Conservation (phyloP, 2,888 invertebrate genomes). For the Caenorhabditis auriculariae region DNA sequence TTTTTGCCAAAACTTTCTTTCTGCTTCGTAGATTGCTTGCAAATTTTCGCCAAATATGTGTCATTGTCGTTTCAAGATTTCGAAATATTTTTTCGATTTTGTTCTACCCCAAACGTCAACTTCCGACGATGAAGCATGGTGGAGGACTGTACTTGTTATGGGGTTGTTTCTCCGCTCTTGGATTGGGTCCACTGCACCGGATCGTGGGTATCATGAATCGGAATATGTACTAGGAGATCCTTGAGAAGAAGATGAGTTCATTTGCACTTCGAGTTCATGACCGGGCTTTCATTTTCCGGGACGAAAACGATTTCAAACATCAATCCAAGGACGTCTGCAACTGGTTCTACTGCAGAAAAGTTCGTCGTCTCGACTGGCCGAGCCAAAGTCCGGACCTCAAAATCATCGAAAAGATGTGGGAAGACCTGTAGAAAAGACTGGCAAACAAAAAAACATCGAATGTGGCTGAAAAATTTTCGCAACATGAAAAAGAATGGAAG, state of each 20-base stretch:
- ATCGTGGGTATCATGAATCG: conserved; percentile 22
- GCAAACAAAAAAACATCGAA: neutral
- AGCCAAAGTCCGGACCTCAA: conserved; percentile 5
- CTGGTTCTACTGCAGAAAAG: conserved; percentile 3
- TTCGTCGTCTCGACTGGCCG: conserved; percentile 6
- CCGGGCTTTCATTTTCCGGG: conserved; percentile 1
- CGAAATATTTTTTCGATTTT: too few species aligned
- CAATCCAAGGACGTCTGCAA: neutral
- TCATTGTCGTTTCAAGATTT: too few species aligned
- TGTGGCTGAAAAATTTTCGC: conserved; percentile 2
- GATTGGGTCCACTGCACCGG: conserved; percentile 11
- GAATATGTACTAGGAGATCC: conserved; percentile 12
- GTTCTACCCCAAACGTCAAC: conserved; percentile 10
- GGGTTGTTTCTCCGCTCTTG: conserved; percentile 11
- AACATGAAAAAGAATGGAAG: conserved; percentile 4
- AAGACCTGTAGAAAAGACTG: neutral
- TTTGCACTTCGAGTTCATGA: conserved; percentile 9
- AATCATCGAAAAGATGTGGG: conserved; percentile 8
- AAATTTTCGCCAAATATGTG: too few species aligned
- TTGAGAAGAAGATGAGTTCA: conserved; percentile 14
- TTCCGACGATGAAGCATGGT: conserved; percentile 26
- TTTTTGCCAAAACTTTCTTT: too few species aligned
- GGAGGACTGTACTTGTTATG: conserved; percentile 18
- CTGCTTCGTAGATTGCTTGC: too few species aligned
- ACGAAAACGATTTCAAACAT: conserved; percentile 28